Base-by-base conservation (phyloP, 2,113 vertebrate genomes). In the Python bivittatus region DNA sequence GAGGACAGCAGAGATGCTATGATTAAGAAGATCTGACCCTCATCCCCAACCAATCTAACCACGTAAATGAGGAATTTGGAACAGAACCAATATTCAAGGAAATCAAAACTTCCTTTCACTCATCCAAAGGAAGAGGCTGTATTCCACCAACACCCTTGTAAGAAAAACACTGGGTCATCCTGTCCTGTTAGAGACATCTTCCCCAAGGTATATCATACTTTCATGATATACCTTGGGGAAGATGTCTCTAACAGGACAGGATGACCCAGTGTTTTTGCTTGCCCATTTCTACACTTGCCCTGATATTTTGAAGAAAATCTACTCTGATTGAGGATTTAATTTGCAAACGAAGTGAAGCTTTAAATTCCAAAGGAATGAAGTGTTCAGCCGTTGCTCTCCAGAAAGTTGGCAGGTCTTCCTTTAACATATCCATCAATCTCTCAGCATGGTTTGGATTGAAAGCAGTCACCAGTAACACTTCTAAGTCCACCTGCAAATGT, bases 361-460 rank as follows among this genome's bases (percentile, higher is more conserved):
- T 8, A 17, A 85, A 86, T 10, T 85, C 42, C 11, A 85, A 61
- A 86, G 38, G 83, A 56, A 85, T 91, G 11, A 86, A 85, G 42
- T 61, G 52, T 10, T 57, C 90, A 85, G 90, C 90, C 85, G 90
- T 91, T 20, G 27, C 79, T 52, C 3, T 89, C 68, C 8, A 92
- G 89, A 94, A 95, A 42, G 42, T 15, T 84, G 33, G 57, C 3
- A 58, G 11, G 38, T 4, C 68, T 90, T 91, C 88, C 88, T 93
- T 88, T 86, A 61, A 56, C 88, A 58, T n/a, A 83, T 29, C 13
- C 88, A 54, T 84, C 86, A 61, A 27, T 88, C 44, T 44, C 12
- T 29, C 85, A 53, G 61, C 42, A 88, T 89, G 42, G 53, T 25
- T 86, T 92, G 91, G 20, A 90, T 72, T 17, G 53, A 88, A 90